A percentile compares a stretch with the other conserved stretches of the same genome.
phyloP scores from a whole-genome alignment of 2,113 vertebrate species.

The Cavia aperea region DNA sequence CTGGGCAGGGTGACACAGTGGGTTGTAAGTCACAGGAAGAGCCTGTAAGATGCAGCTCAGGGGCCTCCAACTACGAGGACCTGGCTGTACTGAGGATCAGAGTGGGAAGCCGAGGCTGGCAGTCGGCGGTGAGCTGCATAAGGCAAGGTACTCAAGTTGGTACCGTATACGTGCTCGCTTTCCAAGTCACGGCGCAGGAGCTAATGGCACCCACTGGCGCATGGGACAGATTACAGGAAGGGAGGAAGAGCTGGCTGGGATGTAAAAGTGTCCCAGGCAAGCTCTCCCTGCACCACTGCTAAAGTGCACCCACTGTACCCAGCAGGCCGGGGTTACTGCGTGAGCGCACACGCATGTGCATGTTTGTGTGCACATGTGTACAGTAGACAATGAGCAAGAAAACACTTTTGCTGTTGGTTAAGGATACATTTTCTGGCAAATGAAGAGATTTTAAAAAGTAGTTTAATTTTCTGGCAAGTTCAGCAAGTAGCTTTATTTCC shows the following conservation, averaged over 20 bases:
- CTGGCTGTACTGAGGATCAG: neutral
- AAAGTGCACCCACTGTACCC: neutral
- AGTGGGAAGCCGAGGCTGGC: neutral
- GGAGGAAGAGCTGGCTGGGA: neutral
- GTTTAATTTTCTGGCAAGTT: neutral
- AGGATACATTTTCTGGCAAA: neutral
- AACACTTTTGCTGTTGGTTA: constrained; percentile 20
- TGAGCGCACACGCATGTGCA: too few species aligned
- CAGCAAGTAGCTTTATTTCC: neutral
- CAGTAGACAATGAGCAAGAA: neutral
- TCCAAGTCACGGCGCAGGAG: neutral
- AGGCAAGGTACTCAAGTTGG: neutral
- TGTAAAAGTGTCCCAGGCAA: neutral
- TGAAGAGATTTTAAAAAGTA: neutral
- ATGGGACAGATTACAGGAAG: too few species aligned
- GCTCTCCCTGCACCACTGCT: neutral
- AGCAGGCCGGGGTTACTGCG: neutral
- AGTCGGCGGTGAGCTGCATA: neutral
- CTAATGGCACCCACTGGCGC: neutral
- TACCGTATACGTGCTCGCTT: neutral
- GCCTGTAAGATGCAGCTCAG: neutral
- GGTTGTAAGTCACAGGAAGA: neutral
- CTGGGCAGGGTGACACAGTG: neutral
- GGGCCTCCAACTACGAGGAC: too few species aligned
- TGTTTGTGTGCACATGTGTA: neutral